Evolutionary conservation across 1,140 invertebrate genomes (phyloP).

Genomic region (Diprion similis): DNA sequence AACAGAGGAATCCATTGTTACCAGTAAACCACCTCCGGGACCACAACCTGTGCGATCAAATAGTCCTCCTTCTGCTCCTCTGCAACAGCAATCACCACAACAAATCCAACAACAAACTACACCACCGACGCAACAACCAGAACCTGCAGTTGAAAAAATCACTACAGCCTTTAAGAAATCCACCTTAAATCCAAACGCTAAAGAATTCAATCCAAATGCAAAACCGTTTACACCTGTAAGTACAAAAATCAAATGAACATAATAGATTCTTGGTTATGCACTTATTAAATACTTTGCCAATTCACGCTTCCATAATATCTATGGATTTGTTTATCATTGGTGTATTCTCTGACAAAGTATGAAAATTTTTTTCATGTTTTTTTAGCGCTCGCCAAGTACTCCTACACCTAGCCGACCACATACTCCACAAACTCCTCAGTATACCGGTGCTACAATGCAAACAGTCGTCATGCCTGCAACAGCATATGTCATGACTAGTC

Average conservation of each 20-base stretch:
- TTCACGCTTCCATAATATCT: conserved; percentile 16
- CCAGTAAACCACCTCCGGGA: conserved; percentile 51
- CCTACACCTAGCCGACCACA: conserved; percentile 77
- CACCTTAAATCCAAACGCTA: conserved; percentile 86
- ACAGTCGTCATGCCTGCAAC: conserved; percentile 58
- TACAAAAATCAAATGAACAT: conserved; percentile 44
- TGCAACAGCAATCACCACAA: conserved; percentile 34
- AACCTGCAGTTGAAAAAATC: conserved; percentile 65
- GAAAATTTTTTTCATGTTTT: conserved; percentile 29
- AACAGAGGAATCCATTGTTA: conserved; percentile 49
- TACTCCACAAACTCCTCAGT: conserved; percentile 82
- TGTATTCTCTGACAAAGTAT: conserved; percentile 18
- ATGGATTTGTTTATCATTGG: conserved; percentile 24
- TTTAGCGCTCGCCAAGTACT: conserved; percentile 69
- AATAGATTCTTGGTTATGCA: conserved; percentile 10
- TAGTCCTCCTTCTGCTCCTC: conserved; percentile 47
- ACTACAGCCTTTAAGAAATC: conserved; percentile 75
- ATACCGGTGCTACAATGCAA: conserved; percentile 54
- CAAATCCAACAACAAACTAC: conserved; percentile 39
- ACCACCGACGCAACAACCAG: conserved; percentile 45
- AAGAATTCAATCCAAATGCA: conserved; percentile 88
- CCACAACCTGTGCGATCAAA: conserved; percentile 44
- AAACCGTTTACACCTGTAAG: conserved; percentile 87
- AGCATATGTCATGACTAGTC: conserved; percentile 61
- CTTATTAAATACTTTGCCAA: conserved; percentile 11